Evolutionary conservation across 2,888 invertebrate genomes (phyloP).

Genomic region (Andrena bucephala): DNA sequence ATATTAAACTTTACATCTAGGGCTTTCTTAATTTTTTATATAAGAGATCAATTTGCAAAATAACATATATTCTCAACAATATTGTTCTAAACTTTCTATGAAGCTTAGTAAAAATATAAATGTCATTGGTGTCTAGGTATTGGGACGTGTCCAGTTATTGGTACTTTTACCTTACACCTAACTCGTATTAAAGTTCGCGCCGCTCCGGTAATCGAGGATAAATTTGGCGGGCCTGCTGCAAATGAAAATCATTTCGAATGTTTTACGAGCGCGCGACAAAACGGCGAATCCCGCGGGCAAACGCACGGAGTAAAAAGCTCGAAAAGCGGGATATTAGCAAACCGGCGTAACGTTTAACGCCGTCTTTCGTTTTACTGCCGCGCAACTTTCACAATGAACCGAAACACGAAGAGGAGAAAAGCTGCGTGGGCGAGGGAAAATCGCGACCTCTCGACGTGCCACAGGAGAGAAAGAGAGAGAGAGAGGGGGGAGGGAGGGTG

Average conservation of each 20-base stretch:
- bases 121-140: too few species aligned
- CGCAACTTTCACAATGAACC: conserved; percentile 46
- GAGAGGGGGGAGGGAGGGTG: neutral
- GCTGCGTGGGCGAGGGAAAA: neutral
- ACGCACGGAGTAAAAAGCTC: neutral
- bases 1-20: too few species aligned
- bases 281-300: neutral
- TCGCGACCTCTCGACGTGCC: conserved; percentile 2
- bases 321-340: conserved; percentile 42
- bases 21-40: too few species aligned
- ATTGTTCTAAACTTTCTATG: too few species aligned
- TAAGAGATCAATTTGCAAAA: too few species aligned
- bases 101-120: too few species aligned
- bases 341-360: conserved; percentile 46
- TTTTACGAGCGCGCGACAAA: neutral
- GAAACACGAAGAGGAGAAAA: conserved; percentile 7
- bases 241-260: conserved; percentile 12
- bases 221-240: neutral
- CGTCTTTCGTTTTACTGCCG: conserved; percentile 51
- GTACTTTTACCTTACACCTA: too few species aligned
- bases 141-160: too few species aligned
- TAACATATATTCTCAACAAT: too few species aligned
- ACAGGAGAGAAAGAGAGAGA: neutral
- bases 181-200: conserved; percentile 12
- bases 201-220: conserved; percentile 3